phyloP scores from a whole-genome alignment of 1,140 invertebrate genomes.

The Babylonia areolata region DNA sequence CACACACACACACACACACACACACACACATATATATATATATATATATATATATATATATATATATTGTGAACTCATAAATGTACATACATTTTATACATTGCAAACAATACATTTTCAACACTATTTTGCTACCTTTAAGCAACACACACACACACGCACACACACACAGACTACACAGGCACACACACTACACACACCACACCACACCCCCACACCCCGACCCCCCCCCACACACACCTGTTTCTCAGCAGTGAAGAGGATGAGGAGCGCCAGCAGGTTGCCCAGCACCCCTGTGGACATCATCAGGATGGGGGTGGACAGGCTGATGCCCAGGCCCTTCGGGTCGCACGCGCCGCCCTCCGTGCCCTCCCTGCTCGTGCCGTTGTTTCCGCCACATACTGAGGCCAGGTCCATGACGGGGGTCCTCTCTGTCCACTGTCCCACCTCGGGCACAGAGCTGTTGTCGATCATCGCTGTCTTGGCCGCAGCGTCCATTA shows the following conservation, averaged over 20 bases:
- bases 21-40: too few species aligned
- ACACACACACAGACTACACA: not conserved
- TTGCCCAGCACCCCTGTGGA: constrained; percentile 72
- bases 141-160: too few species aligned
- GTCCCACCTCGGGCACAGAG: not conserved
- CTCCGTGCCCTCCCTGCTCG: not conserved
- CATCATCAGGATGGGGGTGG: constrained; percentile 65
- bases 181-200: not conserved
- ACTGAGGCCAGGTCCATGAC: not conserved
- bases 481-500: too few species aligned
- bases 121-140: too few species aligned
- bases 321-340: constrained; percentile 60
- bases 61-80: too few species aligned
- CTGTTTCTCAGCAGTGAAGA: constrained; percentile 65
- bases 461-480: not conserved
- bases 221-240: not conserved
- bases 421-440: not conserved
- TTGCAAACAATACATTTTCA: too few species aligned
- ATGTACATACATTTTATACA: too few species aligned
- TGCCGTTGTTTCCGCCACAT: not conserved
- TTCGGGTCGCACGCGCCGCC: constrained; percentile 42
- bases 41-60: too few species aligned
- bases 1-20: too few species aligned
- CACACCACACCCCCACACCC: not conserved
- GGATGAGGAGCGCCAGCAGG: constrained; percentile 71